phyloP scores from a whole-genome alignment of 2,113 vertebrate species.

The Trogon melanurus region DNA sequence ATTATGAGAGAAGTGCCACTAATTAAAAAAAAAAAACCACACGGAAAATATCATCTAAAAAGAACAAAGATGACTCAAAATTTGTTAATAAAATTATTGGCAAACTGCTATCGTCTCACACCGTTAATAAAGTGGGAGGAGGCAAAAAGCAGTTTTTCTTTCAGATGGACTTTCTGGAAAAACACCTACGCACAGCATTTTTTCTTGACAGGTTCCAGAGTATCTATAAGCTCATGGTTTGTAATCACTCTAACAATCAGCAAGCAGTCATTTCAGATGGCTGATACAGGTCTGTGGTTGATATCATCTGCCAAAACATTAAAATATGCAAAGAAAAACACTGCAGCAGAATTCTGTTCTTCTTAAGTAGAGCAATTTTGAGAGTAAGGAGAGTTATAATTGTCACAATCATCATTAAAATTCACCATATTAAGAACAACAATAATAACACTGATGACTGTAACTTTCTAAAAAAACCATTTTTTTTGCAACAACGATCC shows the following conservation, averaged over 20 bases:
- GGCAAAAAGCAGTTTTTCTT: not conserved
- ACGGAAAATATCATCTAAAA: not conserved
- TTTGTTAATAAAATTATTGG: not conserved
- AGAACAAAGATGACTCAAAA: not conserved
- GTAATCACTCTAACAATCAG: not conserved
- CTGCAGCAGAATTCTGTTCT: not conserved
- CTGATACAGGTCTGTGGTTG: not conserved
- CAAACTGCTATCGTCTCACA: not conserved
- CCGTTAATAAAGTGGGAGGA: not conserved
- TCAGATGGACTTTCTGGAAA: not conserved
- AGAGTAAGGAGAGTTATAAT: not conserved
- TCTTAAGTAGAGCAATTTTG: not conserved
- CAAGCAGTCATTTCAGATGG: not conserved
- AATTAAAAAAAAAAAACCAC: not conserved
- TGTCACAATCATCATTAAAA: not conserved
- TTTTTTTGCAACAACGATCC: not conserved
- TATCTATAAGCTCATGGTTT: not conserved
- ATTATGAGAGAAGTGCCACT: not conserved
- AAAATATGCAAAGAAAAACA: constrained; percentile 9
- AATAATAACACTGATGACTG: not conserved
- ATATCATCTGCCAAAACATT: not conserved
- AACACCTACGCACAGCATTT: not conserved
- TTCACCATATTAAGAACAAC: not conserved
- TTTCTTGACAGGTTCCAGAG: not conserved
- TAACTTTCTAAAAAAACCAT: not conserved